These are phyloP conservation scores for Sminthurides aquaticus DNA, from an alignment of 2,888 invertebrate genomes.

Conservation along the genomic window DNA sequence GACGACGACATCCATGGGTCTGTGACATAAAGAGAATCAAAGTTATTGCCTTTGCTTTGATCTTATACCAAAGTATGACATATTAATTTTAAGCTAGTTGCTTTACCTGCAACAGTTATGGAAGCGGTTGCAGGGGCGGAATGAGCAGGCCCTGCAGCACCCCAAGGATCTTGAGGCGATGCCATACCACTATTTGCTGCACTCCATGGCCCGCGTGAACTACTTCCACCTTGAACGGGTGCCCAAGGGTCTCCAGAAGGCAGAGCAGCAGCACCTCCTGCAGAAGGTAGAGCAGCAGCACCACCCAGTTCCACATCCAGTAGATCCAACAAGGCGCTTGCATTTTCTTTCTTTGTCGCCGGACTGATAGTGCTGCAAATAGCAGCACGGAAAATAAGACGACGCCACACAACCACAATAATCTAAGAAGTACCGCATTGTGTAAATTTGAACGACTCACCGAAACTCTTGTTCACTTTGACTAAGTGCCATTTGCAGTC, in stretches of 20 bases:
- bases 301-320: constrained; percentile 68
- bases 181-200: constrained; percentile 38
- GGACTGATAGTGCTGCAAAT: constrained; percentile 9
- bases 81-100: too few species aligned
- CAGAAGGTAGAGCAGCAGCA: constrained; percentile 51
- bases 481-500: constrained; percentile 87
- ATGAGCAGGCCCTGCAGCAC: constrained; percentile 51
- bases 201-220: constrained; percentile 33
- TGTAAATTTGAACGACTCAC: too few species aligned
- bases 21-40: too few species aligned
- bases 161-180: constrained; percentile 40
- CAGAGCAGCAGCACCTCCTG: constrained; percentile 35
- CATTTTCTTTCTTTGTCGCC: constrained; percentile 27
- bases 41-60: background rate
- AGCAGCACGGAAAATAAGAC: too few species aligned
- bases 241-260: constrained; percentile 44
- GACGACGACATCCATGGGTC: background rate
- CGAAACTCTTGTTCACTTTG: constrained; percentile 90
- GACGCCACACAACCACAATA: too few species aligned
- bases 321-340: constrained; percentile 62
- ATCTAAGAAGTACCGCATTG: too few species aligned
- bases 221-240: constrained; percentile 30
- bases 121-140: constrained; percentile 53
- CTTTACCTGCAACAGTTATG: constrained; percentile 13
- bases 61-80: too few species aligned